These are phyloP conservation scores for Parambassis ranga DNA, from an alignment of 2,797 vertebrate species.

Conservation along the genomic window DNA sequence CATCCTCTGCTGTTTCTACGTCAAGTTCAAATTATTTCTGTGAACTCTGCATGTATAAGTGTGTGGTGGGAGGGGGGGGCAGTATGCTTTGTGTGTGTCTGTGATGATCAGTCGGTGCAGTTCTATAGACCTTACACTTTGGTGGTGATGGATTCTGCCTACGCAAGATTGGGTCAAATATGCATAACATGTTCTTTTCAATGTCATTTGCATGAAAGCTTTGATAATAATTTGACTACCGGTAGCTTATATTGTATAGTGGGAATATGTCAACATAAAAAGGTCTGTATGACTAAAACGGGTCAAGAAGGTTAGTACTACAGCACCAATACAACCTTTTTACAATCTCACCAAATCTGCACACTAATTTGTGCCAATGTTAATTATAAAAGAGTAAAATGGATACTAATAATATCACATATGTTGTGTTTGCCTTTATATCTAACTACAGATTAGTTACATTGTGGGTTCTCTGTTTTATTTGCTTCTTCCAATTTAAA, in stretches of 20 bases:
- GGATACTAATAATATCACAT: too few relatives aligned
- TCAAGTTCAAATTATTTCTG: conserved; percentile 3
- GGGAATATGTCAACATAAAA: background rate
- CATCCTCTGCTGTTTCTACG: too few relatives aligned
- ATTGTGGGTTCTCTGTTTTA: conserved; percentile 28
- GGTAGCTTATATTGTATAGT: too few relatives aligned
- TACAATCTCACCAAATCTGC: background rate
- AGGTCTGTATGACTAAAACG: background rate
- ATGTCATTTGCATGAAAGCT: conserved; percentile 12
- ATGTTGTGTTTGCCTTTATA: too few relatives aligned
- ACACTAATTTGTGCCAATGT: background rate
- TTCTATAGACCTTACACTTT: conserved; percentile 14
- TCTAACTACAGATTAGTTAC: too few relatives aligned
- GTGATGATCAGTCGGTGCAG: conserved; percentile 1
- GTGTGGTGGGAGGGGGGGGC: too few relatives aligned
- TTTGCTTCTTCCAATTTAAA: conserved; percentile 52
- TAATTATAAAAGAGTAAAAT: too few relatives aligned
- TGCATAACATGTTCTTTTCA: background rate
- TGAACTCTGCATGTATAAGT: conserved; percentile 6
- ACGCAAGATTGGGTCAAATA: background rate
- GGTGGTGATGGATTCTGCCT: conserved; percentile 2
- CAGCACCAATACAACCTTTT: too few relatives aligned
- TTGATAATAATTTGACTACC: background rate
- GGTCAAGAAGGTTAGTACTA: too few relatives aligned
- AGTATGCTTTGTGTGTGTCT: background rate